phyloP scores from a whole-genome alignment of 2,113 vertebrate species.

The Periophthalmodon schlosseri region DNA sequence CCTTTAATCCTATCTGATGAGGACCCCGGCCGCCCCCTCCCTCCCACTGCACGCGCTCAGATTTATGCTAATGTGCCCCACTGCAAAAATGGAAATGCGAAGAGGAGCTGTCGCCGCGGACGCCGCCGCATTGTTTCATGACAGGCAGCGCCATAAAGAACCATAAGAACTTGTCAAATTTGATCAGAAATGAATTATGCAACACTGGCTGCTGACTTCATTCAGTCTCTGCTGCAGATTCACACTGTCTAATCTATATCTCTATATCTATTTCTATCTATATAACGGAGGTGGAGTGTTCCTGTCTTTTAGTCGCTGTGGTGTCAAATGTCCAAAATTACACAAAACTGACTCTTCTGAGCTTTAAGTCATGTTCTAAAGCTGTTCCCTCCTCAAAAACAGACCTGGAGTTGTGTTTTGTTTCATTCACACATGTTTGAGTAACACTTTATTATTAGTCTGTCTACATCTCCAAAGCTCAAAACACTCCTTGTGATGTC shows the following conservation, averaged over 20 bases:
- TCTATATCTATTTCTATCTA: too few species aligned
- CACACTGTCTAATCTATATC: too few species aligned
- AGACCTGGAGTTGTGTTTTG: too few species aligned
- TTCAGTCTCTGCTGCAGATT: slow-evolving; percentile 28
- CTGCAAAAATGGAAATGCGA: slow-evolving; percentile 64
- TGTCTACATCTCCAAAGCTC: too few species aligned
- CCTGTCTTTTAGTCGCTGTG: neutral
- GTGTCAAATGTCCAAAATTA: too few species aligned
- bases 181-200: slow-evolving; percentile 65
- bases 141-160: slow-evolving; percentile 41
- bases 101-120: slow-evolving; percentile 23
- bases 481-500: too few species aligned
- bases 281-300: neutral
- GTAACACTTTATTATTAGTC: too few species aligned
- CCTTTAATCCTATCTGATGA: slow-evolving; percentile 70
- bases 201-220: slow-evolving; percentile 43
- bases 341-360: too few species aligned
- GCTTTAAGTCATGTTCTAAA: too few species aligned
- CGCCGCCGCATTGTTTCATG: slow-evolving; percentile 48
- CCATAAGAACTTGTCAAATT: slow-evolving; percentile 61
- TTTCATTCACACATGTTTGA: too few species aligned
- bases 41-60: slow-evolving; percentile 20
- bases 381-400: too few species aligned
- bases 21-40: slow-evolving; percentile 40
- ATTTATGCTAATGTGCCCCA: slow-evolving; percentile 66